Conservation (phyloP, 2,888 invertebrate species). For the Oscheius sp. region DNA sequence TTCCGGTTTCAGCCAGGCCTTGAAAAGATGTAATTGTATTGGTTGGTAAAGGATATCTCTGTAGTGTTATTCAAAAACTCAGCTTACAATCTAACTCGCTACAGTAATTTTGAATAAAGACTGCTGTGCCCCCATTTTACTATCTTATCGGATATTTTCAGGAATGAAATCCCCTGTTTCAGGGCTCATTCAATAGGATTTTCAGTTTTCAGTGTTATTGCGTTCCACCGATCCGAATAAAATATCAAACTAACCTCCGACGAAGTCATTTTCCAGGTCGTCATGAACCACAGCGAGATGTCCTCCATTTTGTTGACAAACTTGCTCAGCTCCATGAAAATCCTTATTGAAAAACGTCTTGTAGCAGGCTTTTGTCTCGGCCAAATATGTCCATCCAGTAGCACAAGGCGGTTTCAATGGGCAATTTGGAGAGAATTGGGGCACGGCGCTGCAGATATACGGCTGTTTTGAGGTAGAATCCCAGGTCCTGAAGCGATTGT, state of each 20-base stretch:
- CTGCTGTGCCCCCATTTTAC: no score
- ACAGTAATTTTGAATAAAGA: no score
- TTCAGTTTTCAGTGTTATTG: no score
- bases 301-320: background rate
- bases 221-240: background rate
- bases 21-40: no score
- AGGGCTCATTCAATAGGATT: no score
- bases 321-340: background rate
- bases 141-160: no score
- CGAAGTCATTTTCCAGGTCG: background rate
- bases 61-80: no score
- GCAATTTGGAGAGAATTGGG: background rate
- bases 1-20: background rate
- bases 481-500: background rate
- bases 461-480: background rate
- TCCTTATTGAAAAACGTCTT: background rate
- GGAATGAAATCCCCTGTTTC: no score
- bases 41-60: no score
- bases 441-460: background rate
- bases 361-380: background rate
- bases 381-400: background rate
- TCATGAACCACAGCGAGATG: background rate
- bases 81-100: no score
- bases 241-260: background rate
- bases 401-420: background rate